A percentile compares a stretch with the other conserved stretches of the same genome.
Evolutionary conservation across 2,888 invertebrate genomes (phyloP).

Genomic region (Peribatodes rhomboidaria): DNA sequence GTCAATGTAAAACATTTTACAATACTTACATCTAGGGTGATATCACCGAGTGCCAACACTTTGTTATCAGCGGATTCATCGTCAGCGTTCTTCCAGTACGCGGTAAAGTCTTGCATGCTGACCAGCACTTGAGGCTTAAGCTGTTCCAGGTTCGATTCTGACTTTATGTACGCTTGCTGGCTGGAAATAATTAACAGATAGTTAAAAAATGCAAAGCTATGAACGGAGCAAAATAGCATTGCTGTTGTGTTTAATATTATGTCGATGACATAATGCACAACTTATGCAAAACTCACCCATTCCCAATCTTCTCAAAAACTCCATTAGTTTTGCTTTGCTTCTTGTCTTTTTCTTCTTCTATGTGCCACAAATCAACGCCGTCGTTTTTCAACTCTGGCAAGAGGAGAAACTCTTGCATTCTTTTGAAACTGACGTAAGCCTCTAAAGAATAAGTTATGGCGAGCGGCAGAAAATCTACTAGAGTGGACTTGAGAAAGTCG

Average conservation of each 20-base stretch:
- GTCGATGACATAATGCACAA: background rate
- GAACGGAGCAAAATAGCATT: too few relatives aligned
- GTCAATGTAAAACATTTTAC: background rate
- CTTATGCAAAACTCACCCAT: constrained; percentile 69
- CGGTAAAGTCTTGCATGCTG: constrained; percentile 74
- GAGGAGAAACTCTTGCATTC: constrained; percentile 89
- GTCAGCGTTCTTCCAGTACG: constrained; percentile 77
- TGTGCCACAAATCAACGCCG: constrained; percentile 66
- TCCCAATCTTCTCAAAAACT: constrained; percentile 79
- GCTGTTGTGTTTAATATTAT: background rate
- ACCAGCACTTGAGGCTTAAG: constrained; percentile 65
- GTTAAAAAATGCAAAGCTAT: too few relatives aligned
- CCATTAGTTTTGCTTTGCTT: constrained; percentile 57
- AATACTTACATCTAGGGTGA: constrained; percentile 75
- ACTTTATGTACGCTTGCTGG: constrained; percentile 77
- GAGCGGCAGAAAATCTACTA: constrained; percentile 93
- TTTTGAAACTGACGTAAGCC: constrained; percentile 90
- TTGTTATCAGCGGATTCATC: constrained; percentile 64
- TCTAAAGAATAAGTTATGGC: constrained; percentile 93
- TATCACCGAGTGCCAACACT: constrained; percentile 72
- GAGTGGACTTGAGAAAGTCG: constrained; percentile 91
- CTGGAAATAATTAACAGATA: constrained; percentile 51
- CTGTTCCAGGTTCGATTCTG: constrained; percentile 71
- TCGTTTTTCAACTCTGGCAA: constrained; percentile 72
- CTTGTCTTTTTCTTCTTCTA: constrained; percentile 62